phyloP scores from a whole-genome alignment of 2,888 invertebrate species.

The Catotricha subobsoleta region DNA sequence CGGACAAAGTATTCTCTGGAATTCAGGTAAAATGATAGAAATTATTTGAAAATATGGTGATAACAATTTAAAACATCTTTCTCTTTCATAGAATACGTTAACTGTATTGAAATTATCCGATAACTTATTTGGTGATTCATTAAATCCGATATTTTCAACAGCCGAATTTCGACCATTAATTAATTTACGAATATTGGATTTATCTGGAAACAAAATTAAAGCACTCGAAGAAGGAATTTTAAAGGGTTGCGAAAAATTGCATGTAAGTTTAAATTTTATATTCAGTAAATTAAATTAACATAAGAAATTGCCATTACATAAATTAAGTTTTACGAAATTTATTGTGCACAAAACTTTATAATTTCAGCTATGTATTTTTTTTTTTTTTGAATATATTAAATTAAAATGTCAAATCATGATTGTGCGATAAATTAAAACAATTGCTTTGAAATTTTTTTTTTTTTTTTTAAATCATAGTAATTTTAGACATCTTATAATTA shows the following conservation, averaged over 20 bases:
- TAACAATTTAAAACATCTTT: neutral
- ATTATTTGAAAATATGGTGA: no score
- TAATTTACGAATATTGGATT: slow-evolving; percentile 52
- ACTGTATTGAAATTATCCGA: slow-evolving; percentile 53
- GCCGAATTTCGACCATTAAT: slow-evolving; percentile 63
- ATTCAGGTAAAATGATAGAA: slow-evolving; percentile 28
- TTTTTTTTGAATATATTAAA: no score
- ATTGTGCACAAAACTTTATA: no score
- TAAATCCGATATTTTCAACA: slow-evolving; percentile 80
- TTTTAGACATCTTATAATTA: no score
- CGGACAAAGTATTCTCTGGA: slow-evolving; percentile 53
- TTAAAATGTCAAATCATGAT: no score
- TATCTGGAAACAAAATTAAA: slow-evolving; percentile 63
- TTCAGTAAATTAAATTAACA: neutral
- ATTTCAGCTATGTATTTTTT: no score
- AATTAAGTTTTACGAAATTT: no score
- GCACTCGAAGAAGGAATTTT: slow-evolving; percentile 73
- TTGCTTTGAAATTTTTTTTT: no score
- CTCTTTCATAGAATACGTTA: slow-evolving; percentile 34
- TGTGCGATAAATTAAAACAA: no score
- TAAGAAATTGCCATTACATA: no score
- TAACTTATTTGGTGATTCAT: slow-evolving; percentile 73
- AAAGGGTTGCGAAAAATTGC: slow-evolving; percentile 60
- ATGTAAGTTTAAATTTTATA: slow-evolving; percentile 30
- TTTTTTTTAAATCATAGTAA: no score